Evolutionary conservation across 2,113 vertebrate genomes (phyloP).

Genomic region (Poeciliopsis prolifica): DNA sequence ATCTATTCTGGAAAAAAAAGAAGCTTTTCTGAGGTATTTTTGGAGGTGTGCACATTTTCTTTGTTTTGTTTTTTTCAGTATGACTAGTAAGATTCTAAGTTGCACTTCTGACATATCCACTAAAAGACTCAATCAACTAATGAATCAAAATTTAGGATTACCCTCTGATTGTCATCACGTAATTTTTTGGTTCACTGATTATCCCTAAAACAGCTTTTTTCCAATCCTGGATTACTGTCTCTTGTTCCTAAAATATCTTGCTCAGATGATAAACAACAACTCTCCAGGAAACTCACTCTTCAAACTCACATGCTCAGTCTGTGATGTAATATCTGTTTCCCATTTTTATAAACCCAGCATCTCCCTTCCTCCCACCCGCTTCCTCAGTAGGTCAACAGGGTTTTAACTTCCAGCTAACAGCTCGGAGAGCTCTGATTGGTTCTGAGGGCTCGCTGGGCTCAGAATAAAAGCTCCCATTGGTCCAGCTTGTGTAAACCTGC

Average conservation of each 20-base stretch:
- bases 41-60: not conserved
- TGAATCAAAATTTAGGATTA: slow-evolving; percentile 51
- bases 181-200: slow-evolving; percentile 12
- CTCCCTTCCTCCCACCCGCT: not conserved
- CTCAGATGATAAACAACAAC: not conserved
- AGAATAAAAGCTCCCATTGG: slow-evolving; percentile 44
- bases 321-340: slow-evolving; percentile 47
- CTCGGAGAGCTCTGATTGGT: slow-evolving; percentile 58
- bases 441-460: slow-evolving; percentile 26
- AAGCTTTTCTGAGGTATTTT: not conserved
- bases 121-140: slow-evolving; percentile 31
- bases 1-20: not conserved
- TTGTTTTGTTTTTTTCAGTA: not conserved
- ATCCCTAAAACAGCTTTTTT: slow-evolving; percentile 2
- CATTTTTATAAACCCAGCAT: slow-evolving; percentile 1
- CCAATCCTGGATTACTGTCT: not conserved
- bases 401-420: slow-evolving; percentile 70
- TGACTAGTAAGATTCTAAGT: not conserved
- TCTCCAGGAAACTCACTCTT: slow-evolving; percentile 1
- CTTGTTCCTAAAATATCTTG: not conserved
- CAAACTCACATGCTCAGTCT: slow-evolving; percentile 13
- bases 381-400: slow-evolving; percentile 69
- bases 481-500: slow-evolving; percentile 26
- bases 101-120: not conserved
- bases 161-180: slow-evolving; percentile 20